Evolutionary conservation across 2,888 invertebrate species (phyloP), one percentile per base, ranked within the genome.

Genomic region (Synanthedon myopaeformis): DNA sequence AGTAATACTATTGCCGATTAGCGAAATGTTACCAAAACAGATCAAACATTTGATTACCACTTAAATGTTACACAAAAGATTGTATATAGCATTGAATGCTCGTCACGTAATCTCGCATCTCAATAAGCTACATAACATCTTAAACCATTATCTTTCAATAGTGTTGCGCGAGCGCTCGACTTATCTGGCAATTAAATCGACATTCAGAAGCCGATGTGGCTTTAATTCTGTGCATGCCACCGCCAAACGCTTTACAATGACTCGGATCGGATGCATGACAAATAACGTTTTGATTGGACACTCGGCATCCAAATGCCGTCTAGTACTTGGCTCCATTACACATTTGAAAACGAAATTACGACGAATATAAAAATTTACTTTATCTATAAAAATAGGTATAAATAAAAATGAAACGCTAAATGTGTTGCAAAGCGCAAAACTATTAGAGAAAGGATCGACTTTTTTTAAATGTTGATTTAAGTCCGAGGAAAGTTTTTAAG

Each of bases 161-260:
- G 77, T 71, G 78, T 74, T 79, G 79, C 78, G 78, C 73, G 72
- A 71, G 73, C 74, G 71, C 65, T 65, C 69, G 79, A 80, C 79
- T 84, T 87, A 87, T 87, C 86, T 79, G 71, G 80, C 85, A 86
- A 87, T 86, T 87, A 86, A 84, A 87, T 87, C 86, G 80, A 84
- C 86, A 85, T 86, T 84, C 86, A 82, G 85, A 80, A 85, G 86
- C 79, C 82, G 72, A 77, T 76, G 76, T 69, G 74, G 76, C 74
- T 79, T 80, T 81, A 79, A 83, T 82, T 81, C 82, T 68, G 70
- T 73, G 74, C 77, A 72, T 72, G 75, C 76, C 77, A 78, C 81
- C 76, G 77, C 74, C 79, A 80, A 80, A 80, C 79, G 72, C 74
- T 74, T 70, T 70, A 83, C 85, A 83, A 83, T 84, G 83, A 79